Base-by-base conservation (phyloP, 2,113 vertebrate genomes). In the Dicrurus megarhynchus region DNA sequence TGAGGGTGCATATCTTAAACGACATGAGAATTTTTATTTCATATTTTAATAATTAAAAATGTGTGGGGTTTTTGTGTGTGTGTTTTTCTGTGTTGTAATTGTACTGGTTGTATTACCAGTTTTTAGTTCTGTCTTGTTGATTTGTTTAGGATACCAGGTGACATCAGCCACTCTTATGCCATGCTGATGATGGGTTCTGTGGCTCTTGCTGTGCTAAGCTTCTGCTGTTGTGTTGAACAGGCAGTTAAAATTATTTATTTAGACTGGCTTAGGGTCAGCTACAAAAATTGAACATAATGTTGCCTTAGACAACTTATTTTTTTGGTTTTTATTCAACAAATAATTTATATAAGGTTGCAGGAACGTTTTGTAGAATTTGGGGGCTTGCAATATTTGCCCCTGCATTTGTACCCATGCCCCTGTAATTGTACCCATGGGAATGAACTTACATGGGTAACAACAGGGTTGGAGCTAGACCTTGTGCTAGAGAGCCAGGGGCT, bases 11-110 rank as follows among this genome's bases (percentile, higher is more conserved):
- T 61, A 33, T 60, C n/a, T 78, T 44, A 24, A 71, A 63, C 3
- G 41, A 41, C 11, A 10, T 12, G 9, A 55, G 18, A 56, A 2
- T n/a, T 60, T 87, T 74, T 42, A 52, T 53, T 61, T 75, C 32
- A 6, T 81, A n/a, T 78, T 90, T 75, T 49, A 77, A 33, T 55
- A 65, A 53, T 30, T n/a, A 19, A 44, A 79, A 76, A 44, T 7
- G 1, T 13, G 14, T 4, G 17, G 3, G 0, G 0, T 1, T 44
- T 63, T 46, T 42, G 1, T 63, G 32, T 56, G 22, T 49, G 3
- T 61, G 1, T 27, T 23, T 33, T 89, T 84, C 21, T 35, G 0
- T 30, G 7, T 42, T 84, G 32, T 33, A 17, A 60, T 86, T 67
- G 26, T 50, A 30, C 21, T 15, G 20, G 7, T 28, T 60, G 15